Base-by-base conservation (phyloP, 2,888 invertebrate genomes). In the Himalopsyche japonica region DNA sequence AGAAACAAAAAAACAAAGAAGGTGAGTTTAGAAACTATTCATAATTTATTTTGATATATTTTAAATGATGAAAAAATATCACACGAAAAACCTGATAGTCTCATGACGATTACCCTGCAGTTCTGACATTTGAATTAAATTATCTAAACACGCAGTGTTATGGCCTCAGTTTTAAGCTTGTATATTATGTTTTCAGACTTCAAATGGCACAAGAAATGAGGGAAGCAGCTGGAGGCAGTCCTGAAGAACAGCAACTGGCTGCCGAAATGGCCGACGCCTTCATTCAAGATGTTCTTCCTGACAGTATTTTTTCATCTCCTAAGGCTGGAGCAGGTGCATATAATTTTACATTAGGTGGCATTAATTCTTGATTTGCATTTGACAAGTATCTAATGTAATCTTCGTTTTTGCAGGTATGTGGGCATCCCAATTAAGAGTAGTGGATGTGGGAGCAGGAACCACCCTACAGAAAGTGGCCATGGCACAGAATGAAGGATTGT, bases 181-280 rank as follows among this genome's bases (percentile, higher is more conserved):
- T 18, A 0, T 77, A 43, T 47, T 64, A 32, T 47, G 48, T 79
- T 43, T 81, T 70, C 85, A 94, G 98, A 88, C 94, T 97, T 82
- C 99, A 99, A 92, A 98, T 99, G 97, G 99, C 99, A 0, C 98
- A 98, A 89, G 98, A 99, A 92, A 98, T 99, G 97, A 95, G 98
- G 85, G 98, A 98, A 90, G 98, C 99, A 0, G 99, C 99, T 1
- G 92, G 92, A 0, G 92, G 92, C 0, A 98, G 97, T 0, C 97
- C 97, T 76, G 98, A 98, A 87, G 99, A 99, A 89, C 96, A 97
- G 87, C 98, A 98, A 88, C 92, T 99, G 81, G 99, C 99, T 0
- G 96, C 96, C 88, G 98, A 99, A 93, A 98, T 99, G 96, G 99
- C 99, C 0, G 98, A 98, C 88, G 98, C 98, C 8, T 98, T 99